Conservation (phyloP, 1,140 invertebrate species). For the Eriosoma lanigerum region DNA sequence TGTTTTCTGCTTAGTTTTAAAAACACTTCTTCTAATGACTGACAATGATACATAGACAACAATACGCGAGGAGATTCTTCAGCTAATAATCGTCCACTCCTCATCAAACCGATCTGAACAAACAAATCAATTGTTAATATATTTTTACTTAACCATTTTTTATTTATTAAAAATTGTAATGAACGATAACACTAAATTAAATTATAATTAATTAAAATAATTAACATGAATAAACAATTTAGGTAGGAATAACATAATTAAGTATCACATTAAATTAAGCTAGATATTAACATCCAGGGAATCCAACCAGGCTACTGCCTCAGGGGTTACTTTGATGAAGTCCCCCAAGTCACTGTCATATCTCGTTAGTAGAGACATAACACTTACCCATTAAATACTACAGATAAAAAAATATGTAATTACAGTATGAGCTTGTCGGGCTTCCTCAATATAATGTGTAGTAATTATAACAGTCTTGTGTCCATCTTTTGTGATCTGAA, state of each 20-base stretch:
- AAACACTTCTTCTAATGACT: slow-evolving; percentile 90
- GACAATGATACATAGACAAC: slow-evolving; percentile 77
- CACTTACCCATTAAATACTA: not conserved
- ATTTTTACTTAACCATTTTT: too few relatives aligned
- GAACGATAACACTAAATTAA: too few relatives aligned
- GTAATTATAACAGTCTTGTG: slow-evolving; percentile 93
- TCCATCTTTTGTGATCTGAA: slow-evolving; percentile 82
- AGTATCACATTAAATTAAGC: too few relatives aligned
- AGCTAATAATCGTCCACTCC: slow-evolving; percentile 84
- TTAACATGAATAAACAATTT: too few relatives aligned
- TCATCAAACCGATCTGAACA: slow-evolving; percentile 87
- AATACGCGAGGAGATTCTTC: slow-evolving; percentile 87
- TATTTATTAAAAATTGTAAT: too few relatives aligned
- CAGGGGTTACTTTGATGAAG: too few relatives aligned
- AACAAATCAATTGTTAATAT: not conserved
- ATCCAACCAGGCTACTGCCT: too few relatives aligned
- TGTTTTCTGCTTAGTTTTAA: slow-evolving; percentile 76
- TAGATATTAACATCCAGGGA: too few relatives aligned
- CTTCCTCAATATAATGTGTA: slow-evolving; percentile 97
- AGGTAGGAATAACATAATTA: too few relatives aligned
- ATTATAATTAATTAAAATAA: too few relatives aligned
- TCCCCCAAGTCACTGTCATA: too few relatives aligned
- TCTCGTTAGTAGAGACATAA: not conserved
- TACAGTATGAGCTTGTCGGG: slow-evolving; percentile 81
- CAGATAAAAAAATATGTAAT: slow-evolving; percentile 57